Evolutionary conservation across 1,140 invertebrate species (phyloP).

Genomic region (Anagrus nilaparvatae): DNA sequence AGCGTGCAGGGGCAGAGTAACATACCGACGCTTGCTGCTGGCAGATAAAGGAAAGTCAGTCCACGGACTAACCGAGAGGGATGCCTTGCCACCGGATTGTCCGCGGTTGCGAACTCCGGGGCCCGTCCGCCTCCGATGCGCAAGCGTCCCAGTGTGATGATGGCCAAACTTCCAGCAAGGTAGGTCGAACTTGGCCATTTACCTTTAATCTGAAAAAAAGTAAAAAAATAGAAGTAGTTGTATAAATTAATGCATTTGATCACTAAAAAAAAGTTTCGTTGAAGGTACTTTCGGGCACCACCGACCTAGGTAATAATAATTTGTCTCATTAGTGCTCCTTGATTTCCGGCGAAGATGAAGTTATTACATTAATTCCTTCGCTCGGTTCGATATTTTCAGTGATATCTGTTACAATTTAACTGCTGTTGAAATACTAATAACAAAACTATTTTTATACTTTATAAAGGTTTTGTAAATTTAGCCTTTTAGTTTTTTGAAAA

Average conservation of each 20-base stretch:
- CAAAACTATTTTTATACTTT: no score
- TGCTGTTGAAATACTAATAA: no score
- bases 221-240: background rate
- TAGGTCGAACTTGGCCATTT: slow-evolving; percentile 27
- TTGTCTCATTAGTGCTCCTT: no score
- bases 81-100: slow-evolving; percentile 80
- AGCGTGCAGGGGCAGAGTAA: slow-evolving; percentile 70
- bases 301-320: no score
- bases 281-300: no score
- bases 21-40: slow-evolving; percentile 75
- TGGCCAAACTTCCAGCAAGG: slow-evolving; percentile 33
- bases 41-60: slow-evolving; percentile 80
- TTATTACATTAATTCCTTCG: no score
- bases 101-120: slow-evolving; percentile 75
- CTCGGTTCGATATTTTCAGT: no score
- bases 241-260: background rate
- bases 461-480: no score
- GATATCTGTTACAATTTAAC: no score
- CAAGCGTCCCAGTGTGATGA: slow-evolving; percentile 35
- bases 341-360: no score
- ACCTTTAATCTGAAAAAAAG: slow-evolving; percentile 16
- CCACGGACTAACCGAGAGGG: slow-evolving; percentile 58
- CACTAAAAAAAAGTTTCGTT: no score
- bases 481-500: no score
- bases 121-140: slow-evolving; percentile 32